Conservation (phyloP, 2,797 vertebrate genomes). For the Malacoctenus gilli region DNA sequence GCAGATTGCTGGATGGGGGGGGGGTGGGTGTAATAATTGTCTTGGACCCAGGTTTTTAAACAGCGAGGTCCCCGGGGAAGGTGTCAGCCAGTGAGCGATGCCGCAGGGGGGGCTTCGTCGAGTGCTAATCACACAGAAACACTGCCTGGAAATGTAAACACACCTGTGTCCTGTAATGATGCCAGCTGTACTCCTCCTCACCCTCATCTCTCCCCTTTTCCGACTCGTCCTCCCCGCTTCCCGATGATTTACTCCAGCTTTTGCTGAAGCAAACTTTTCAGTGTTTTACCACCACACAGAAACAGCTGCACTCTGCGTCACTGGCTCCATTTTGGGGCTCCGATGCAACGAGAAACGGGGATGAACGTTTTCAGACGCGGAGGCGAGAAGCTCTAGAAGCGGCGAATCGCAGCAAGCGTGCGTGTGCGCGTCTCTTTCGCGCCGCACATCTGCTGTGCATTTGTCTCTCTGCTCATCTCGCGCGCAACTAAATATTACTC, state of each 20-base stretch:
- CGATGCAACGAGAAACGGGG: not conserved
- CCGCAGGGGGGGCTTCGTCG: no score
- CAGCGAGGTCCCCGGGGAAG: conserved; percentile 39
- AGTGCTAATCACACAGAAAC: conserved; percentile 48
- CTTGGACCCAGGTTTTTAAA: conserved; percentile 33
- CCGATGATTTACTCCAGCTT: conserved; percentile 25
- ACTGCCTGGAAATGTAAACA: conserved; percentile 61
- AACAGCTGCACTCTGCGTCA: conserved; percentile 13
- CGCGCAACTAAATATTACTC: conserved; percentile 16
- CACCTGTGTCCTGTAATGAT: conserved; percentile 64
- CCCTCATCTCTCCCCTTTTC: conserved; percentile 1
- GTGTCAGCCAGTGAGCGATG: conserved; percentile 36
- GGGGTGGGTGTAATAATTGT: conserved; percentile 25
- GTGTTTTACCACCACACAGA: conserved; percentile 2
- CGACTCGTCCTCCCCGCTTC: conserved; percentile 5
- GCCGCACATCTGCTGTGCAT: conserved; percentile 61
- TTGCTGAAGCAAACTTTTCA: conserved; percentile 6
- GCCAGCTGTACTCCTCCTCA: conserved; percentile 22
- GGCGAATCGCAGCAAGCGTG: conserved; percentile 11
- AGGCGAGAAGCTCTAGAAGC: conserved; percentile 6
- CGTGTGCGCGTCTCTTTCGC: conserved; percentile 28
- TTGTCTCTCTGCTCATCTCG: conserved; percentile 45
- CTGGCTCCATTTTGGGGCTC: conserved; percentile 1
- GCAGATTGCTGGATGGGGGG: not conserved
- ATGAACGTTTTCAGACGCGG: conserved; percentile 27